Base-by-base conservation (phyloP, 2,888 invertebrate genomes). In the Hartigia nigra region DNA sequence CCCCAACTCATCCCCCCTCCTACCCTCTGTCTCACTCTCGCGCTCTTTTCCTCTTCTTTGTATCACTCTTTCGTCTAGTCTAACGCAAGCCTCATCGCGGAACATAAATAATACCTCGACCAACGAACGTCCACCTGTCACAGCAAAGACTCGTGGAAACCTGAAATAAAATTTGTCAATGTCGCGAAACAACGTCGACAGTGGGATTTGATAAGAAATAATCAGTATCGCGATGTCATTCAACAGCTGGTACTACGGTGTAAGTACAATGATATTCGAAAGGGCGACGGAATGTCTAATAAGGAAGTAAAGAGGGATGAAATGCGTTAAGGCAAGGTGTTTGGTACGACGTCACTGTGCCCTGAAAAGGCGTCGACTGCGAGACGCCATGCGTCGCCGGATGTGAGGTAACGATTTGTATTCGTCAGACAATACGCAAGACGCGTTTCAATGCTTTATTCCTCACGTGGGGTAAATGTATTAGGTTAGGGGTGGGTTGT, bases 381-480 rank as follows among this genome's bases (percentile, higher is more conserved):
- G 39, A 55, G 23, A 55, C 39, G 39, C 39, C 39, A 23, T 23
- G 39, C 39, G 39, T 55, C 39, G 39, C 39, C 39, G 39, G 39
- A 55, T 55, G 39, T 55, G 23, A 9, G 82, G 84, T 79, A 82
- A 83, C 85, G 81, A 84, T 86, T 87, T 87, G 85, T 86, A 85
- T 87, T 84, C 84, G 86, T 87, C 86, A 84, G 82, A 82, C 80
- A 76, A 81, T 81, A 81, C 82, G 81, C 69, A 70, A 78, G 79
- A 81, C 78, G 78, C 74, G 80, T 81, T 78, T 79, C 79, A 78
- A 82, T 85, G 77, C 75, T 83, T 85, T 85, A 83, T 80, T 69
- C 75, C 79, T 55, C 23, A 55, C 23, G 39, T 23, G 39, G 2
- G 39, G 39, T 14, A 55, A 23, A 23, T 2, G 23, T 1, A 23